These are phyloP conservation scores for Sinotaia quadrata DNA, from an alignment of 2,888 invertebrate species.

Conservation along the genomic window DNA sequence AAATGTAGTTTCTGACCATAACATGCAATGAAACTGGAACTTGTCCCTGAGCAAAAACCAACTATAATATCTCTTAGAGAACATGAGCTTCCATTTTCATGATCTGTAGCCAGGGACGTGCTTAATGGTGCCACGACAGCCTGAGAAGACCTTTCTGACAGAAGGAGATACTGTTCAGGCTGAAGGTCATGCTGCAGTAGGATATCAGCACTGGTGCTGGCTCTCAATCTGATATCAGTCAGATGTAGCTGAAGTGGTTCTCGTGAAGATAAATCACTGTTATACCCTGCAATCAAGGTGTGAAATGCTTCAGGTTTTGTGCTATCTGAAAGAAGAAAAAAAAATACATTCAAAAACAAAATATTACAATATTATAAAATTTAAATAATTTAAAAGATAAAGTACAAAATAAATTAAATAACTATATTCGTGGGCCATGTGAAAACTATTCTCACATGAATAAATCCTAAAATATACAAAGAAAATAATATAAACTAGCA, in stretches of 20 bases:
- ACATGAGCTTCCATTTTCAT: no score
- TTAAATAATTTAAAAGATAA: no score
- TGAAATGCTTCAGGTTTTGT: background rate
- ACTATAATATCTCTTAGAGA: no score
- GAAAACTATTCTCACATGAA: no score
- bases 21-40: slow-evolving; percentile 3
- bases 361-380: no score
- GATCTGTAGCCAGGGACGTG: no score
- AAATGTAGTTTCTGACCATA: slow-evolving; percentile 13
- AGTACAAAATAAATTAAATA: no score
- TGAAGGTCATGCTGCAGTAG: slow-evolving; percentile 4
- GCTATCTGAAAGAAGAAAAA: no score
- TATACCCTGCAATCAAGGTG: background rate
- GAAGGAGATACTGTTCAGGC: background rate
- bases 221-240: background rate
- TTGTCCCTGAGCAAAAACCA: slow-evolving; percentile 5
- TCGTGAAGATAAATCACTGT: background rate
- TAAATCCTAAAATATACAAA: no score
- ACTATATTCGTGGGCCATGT: no score
- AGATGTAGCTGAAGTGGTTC: background rate
- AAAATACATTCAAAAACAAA: no score
- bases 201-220: background rate
- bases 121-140: background rate
- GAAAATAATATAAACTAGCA: no score
- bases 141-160: background rate